Evolutionary conservation across 37 sponge, comb jelly and placozoan genomes (phyloP).

Genomic region (Ephydatia muelleri): DNA sequence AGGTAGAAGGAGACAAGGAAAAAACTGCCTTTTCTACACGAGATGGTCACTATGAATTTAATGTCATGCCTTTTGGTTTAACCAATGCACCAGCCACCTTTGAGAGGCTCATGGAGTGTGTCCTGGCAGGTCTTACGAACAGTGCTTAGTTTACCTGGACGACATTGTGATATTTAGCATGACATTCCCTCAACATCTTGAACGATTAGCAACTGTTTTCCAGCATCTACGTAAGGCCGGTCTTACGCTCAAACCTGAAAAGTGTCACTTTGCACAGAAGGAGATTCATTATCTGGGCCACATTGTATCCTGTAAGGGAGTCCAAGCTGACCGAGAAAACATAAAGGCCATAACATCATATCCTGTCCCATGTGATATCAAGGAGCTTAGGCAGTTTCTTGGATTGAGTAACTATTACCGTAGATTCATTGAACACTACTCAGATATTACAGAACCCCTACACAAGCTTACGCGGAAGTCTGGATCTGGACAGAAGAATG

Average conservation of each 20-base stretch:
- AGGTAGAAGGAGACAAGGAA: conserved; percentile 10
- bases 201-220: conserved; percentile 5
- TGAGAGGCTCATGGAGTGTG: conserved; percentile 30
- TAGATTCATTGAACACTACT: conserved; percentile 22
- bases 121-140: not conserved
- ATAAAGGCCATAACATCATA: conserved; percentile 32
- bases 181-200: conserved; percentile 14
- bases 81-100: conserved; percentile 42
- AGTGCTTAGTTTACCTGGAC: conserved; percentile 25
- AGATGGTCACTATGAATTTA: conserved; percentile 26
- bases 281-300: conserved; percentile 41
- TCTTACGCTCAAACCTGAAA: conserved; percentile 19
- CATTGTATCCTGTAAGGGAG: conserved; percentile 33
- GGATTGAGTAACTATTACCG: conserved; percentile 41
- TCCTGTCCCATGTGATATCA: conserved; percentile 31
- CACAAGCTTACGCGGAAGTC: conserved; percentile 28
- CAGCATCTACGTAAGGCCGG: conserved; percentile 7
- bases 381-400: conserved; percentile 33
- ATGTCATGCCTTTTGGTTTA: conserved; percentile 30
- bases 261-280: conserved; percentile 32
- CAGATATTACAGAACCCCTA: conserved; percentile 35
- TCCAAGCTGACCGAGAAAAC: conserved; percentile 22
- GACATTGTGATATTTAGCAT: conserved; percentile 20
- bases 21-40: conserved; percentile 31
- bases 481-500: conserved; percentile 28